These are phyloP conservation scores for Metopolophium dirhodum DNA, from an alignment of 1,140 invertebrate species.

Conservation along the genomic window DNA sequence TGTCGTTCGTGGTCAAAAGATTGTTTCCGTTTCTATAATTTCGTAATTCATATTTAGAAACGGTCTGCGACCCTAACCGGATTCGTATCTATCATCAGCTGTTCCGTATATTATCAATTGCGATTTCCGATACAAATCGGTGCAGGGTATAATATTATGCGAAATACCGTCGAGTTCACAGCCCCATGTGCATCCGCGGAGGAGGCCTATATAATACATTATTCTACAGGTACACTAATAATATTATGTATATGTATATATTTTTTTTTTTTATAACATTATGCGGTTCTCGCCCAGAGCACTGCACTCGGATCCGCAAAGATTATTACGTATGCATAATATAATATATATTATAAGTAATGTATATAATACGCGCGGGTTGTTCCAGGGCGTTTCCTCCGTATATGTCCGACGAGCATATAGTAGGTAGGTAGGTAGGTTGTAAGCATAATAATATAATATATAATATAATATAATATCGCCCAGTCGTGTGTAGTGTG, in stretches of 20 bases:
- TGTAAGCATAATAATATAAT: neutral
- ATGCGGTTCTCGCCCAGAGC: neutral
- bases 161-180: neutral
- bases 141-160: neutral
- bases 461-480: neutral
- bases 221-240: neutral
- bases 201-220: neutral
- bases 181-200: neutral
- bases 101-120: neutral
- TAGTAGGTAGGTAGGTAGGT: neutral
- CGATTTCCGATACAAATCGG: slow-evolving; percentile 11
- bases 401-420: neutral
- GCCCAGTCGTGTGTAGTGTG: neutral
- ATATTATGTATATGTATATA: neutral
- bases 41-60: neutral
- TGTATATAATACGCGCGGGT: neutral
- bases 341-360: neutral
- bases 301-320: neutral
- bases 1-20: too few relatives aligned
- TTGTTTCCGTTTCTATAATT: too few relatives aligned
- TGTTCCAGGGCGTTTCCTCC: neutral
- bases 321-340: slow-evolving; percentile 4
- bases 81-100: neutral
- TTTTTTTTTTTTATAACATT: neutral
- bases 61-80: neutral